Percentiles rank a stretch among this genome's conserved stretches.
Conservation (phyloP, 1,140 invertebrate species). For the Oscheius sp. region DNA sequence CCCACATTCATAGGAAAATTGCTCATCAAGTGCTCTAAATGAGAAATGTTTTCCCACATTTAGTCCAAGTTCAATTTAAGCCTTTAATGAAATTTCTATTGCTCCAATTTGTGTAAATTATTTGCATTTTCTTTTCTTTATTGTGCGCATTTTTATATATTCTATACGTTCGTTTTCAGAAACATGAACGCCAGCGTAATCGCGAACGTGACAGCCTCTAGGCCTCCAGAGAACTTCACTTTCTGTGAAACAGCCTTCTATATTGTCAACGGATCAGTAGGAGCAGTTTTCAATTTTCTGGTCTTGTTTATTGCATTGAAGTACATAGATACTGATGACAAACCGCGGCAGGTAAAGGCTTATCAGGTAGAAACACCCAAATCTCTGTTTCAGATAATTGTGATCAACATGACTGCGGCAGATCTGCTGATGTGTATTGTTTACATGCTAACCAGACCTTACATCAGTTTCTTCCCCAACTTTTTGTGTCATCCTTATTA, state of each 20-base stretch:
- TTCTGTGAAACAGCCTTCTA: slow-evolving; percentile 48
- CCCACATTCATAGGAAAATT: too few relatives aligned
- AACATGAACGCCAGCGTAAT: neutral
- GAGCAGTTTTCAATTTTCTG: slow-evolving; percentile 46
- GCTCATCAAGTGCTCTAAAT: too few relatives aligned
- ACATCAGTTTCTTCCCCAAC: slow-evolving; percentile 40
- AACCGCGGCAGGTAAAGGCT: slow-evolving; percentile 52
- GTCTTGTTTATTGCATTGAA: slow-evolving; percentile 53
- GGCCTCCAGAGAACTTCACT: slow-evolving; percentile 37
- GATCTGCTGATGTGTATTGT: slow-evolving; percentile 54
- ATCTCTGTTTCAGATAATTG: slow-evolving; percentile 51
- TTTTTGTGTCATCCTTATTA: slow-evolving; percentile 55
- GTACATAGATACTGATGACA: slow-evolving; percentile 54
- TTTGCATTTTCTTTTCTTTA: too few relatives aligned
- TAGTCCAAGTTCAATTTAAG: too few relatives aligned
- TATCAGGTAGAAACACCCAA: neutral
- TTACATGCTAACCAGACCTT: slow-evolving; percentile 56
- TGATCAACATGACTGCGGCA: slow-evolving; percentile 61
- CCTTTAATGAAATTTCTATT: too few relatives aligned
- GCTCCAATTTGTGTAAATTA: too few relatives aligned
- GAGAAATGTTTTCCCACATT: too few relatives aligned
- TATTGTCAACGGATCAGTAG: slow-evolving; percentile 44
- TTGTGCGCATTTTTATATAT: too few relatives aligned
- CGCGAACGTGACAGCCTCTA: neutral
- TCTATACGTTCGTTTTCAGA: too few relatives aligned